These are phyloP conservation scores for Rhizomys pruinosus DNA, from an alignment of 2,113 vertebrate genomes.

Conservation along the genomic window DNA sequence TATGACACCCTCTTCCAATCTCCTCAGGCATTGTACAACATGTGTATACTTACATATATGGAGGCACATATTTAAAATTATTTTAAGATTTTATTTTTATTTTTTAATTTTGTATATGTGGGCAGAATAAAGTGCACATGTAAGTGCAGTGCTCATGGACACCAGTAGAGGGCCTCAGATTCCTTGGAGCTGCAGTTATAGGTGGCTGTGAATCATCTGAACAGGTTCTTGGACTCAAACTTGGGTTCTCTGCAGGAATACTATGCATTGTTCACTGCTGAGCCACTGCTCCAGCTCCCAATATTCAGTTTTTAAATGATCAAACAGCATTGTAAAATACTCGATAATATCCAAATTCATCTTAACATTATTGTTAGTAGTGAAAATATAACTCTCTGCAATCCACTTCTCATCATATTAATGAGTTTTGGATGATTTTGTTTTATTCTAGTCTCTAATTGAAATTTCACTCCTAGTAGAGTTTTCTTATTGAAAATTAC, in stretches of 20 bases:
- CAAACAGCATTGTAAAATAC: constrained; percentile 13
- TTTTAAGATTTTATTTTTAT: neutral
- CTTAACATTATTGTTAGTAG: constrained; percentile 48
- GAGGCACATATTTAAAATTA: no score
- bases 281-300: neutral
- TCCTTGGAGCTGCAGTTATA: neutral
- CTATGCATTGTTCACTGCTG: neutral
- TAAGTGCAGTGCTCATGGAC: neutral
- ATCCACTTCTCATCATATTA: constrained; percentile 69
- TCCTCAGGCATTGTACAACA: no score
- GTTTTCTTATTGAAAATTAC: constrained; percentile 67
- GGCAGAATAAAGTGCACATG: neutral
- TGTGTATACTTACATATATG: no score
- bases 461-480: constrained; percentile 72
- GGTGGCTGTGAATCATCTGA: neutral
- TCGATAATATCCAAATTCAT: constrained; percentile 51
- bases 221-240: neutral
- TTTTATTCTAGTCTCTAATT: constrained; percentile 73
- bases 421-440: constrained; percentile 65
- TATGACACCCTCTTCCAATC: no score
- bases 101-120: neutral
- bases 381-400: constrained; percentile 47
- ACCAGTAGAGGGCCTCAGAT: neutral
- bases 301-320: constrained; percentile 47
- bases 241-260: neutral